Base-by-base conservation (phyloP, 2,888 invertebrate species). In the Anodontia alba region DNA sequence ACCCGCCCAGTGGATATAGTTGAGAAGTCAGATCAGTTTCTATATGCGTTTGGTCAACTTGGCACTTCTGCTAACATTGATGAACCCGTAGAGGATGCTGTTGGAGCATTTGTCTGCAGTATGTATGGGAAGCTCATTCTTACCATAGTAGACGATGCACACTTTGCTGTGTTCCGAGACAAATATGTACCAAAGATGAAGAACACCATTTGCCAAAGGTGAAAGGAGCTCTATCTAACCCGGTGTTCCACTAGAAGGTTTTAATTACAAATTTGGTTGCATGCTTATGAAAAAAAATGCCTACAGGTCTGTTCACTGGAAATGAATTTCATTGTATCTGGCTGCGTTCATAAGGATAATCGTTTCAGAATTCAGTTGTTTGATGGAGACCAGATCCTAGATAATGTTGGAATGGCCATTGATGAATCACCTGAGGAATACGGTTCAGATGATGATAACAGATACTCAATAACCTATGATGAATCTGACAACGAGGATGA, bases 101-200 rank as follows among this genome's bases (percentile, higher is more conserved):
- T 70, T 10, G 76, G 70, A 20, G 33, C 38, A 51, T 76, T n/a
- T n/a, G n/a, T n/a, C n/a, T n/a, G n/a, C n/a, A n/a, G n/a, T n/a
- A n/a, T n/a, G n/a, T n/a, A n/a, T 70, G 54, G 57, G 10, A 70
- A 76, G 31, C 69, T 54, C 12, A 33, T 7, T 36, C n/a, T 46
- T 1, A 31, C 33, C 3, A n/a, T 31, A 26, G 51, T 68, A 20
- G 36, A 43, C 33, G 38, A 36, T 51, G 75, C 42, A 7, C 33
- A 68, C 43, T 68, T 33, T 23, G 49, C 54, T 15, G n/a, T 75
- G 0, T 75, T 75, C n/a, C n/a, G n/a, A n/a, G n/a, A n/a, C n/a
- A n/a, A n/a, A n/a, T n/a, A n/a, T n/a, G n/a, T n/a, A n/a, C 68
- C 31, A 68, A n/a, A 26, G 23, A 20, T 51, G 33, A 46, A 31